Evolutionary conservation across 2,113 vertebrate genomes (phyloP).

Genomic region (Candoia aspera): DNA sequence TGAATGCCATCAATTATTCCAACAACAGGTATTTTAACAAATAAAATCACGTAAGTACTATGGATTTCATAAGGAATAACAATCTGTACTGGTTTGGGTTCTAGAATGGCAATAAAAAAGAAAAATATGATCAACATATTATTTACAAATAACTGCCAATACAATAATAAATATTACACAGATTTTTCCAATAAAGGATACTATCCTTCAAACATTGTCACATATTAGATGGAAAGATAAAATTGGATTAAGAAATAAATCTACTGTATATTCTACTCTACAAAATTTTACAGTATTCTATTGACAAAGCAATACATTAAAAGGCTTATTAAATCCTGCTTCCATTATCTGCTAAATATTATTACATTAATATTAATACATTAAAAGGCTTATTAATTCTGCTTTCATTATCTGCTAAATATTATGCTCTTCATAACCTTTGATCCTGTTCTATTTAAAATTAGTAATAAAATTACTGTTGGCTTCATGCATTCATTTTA

Average conservation of each 20-base stretch:
- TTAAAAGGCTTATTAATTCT: background rate
- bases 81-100: constrained; percentile 67
- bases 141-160: constrained; percentile 39
- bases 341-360: background rate
- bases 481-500: background rate
- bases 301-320: background rate
- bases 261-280: background rate
- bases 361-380: no score
- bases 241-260: background rate
- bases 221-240: background rate
- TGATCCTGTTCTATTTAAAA: background rate
- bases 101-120: constrained; percentile 53
- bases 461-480: background rate
- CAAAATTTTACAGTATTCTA: background rate
- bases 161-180: background rate
- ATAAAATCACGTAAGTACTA: constrained; percentile 60
- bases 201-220: background rate
- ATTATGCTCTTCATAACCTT: background rate
- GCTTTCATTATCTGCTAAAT: background rate
- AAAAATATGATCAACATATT: background rate
- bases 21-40: constrained; percentile 59
- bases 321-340: background rate
- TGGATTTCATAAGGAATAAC: constrained; percentile 57
- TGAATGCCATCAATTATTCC: constrained; percentile 73
- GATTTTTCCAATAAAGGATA: background rate